Conservation (phyloP, 2,113 vertebrate species). For the Ammodytes marinus region DNA sequence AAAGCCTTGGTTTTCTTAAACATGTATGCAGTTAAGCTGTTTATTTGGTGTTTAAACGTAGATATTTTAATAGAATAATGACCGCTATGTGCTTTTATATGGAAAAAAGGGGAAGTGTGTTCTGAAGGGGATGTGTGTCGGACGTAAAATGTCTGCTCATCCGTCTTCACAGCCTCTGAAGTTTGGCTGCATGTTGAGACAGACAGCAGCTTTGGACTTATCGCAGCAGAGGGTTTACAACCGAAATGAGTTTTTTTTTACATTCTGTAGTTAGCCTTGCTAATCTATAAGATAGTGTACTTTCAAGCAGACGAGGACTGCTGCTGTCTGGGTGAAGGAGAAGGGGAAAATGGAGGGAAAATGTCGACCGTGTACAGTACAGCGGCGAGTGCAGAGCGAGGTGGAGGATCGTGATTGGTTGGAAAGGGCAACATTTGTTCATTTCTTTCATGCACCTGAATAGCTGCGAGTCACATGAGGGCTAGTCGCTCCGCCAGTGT, state of each 20-base stretch:
- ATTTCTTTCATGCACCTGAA: constrained; percentile 82
- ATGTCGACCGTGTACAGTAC: constrained; percentile 74
- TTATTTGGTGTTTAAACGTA: constrained; percentile 43
- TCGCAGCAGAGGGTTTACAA: constrained; percentile 29
- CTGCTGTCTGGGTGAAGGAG: constrained; percentile 26
- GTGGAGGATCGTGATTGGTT: constrained; percentile 87
- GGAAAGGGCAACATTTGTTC: constrained; percentile 79
- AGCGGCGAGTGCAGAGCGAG: constrained; percentile 78
- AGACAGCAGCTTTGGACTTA: constrained; percentile 32
- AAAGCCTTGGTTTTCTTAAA: constrained; percentile 10
- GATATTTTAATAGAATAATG: constrained; percentile 39
- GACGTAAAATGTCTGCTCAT: constrained; percentile 80
- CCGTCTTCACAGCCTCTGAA: constrained; percentile 47
- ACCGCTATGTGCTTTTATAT: constrained; percentile 28
- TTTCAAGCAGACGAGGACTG: constrained; percentile 8
- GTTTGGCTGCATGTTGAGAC: constrained; percentile 44
- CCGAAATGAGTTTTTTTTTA: neutral
- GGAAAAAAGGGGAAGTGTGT: constrained; percentile 21
- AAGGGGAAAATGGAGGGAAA: constrained; percentile 79
- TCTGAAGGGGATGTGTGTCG: constrained; percentile 23
- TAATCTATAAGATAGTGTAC: neutral
- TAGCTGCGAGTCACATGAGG: constrained; percentile 77
- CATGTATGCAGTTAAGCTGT: neutral
- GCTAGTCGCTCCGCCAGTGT: constrained; percentile 40
- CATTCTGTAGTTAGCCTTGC: neutral